Conservation (phyloP, 2,888 invertebrate species). For the Hypolimnas misippus region DNA sequence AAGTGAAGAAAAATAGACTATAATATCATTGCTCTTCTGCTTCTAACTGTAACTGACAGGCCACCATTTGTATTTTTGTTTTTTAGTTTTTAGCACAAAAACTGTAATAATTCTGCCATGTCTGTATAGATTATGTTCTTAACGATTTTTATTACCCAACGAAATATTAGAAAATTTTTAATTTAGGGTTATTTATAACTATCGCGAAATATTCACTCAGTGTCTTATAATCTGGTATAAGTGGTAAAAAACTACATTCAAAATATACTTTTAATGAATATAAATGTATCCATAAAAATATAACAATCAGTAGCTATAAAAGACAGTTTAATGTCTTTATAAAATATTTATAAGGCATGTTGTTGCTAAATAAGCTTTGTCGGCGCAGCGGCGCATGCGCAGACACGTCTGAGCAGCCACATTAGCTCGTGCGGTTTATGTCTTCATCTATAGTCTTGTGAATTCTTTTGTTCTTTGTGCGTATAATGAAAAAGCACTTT, state of each 20-base stretch:
- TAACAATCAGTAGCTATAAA: constrained; percentile 9
- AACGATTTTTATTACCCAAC: too few relatives aligned
- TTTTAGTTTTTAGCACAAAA: too few relatives aligned
- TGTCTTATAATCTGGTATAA: too few relatives aligned
- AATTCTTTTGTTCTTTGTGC: constrained; percentile 7
- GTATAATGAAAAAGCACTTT: not conserved
- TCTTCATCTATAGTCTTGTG: constrained; percentile 35
- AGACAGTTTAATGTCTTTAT: not conserved
- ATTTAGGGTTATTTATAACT: too few relatives aligned
- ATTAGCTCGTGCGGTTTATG: constrained; percentile 37
- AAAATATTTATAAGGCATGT: not conserved
- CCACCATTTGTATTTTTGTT: too few relatives aligned
- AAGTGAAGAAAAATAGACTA: too few relatives aligned
- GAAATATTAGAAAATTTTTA: too few relatives aligned
- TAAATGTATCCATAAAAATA: not conserved
- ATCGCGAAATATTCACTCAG: too few relatives aligned
- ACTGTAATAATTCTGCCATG: too few relatives aligned
- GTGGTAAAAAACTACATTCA: not conserved
- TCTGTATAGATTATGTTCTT: too few relatives aligned
- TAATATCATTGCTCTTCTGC: too few relatives aligned
- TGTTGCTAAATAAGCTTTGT: not conserved
- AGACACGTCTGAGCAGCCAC: constrained; percentile 11
- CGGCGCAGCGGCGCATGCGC: constrained; percentile 9
- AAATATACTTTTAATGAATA: not conserved
- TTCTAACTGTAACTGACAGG: too few relatives aligned